Evolutionary conservation across 2,113 vertebrate genomes (phyloP).

Genomic region (Abramis brama): DNA sequence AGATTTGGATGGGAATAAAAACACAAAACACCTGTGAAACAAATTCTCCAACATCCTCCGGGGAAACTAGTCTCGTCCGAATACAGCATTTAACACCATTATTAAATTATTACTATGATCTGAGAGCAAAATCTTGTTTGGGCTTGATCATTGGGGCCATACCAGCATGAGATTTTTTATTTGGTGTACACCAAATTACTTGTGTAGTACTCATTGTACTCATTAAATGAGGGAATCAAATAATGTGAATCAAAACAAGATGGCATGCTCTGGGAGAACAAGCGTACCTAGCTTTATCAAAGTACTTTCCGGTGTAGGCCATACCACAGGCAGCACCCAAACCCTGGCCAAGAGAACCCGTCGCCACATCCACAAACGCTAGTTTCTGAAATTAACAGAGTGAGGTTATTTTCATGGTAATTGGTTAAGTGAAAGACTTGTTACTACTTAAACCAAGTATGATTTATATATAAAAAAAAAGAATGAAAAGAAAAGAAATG

Average conservation of each 20-base stretch:
- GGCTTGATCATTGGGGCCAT: no score
- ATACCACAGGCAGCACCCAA: slow-evolving; percentile 86
- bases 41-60: no score
- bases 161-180: background rate
- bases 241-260: background rate
- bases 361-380: slow-evolving; percentile 82
- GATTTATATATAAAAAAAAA: background rate
- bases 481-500: background rate
- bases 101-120: background rate
- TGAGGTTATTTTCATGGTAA: background rate
- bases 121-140: background rate
- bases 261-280: background rate
- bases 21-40: no score
- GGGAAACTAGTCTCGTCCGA: no score
- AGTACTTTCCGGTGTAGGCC: slow-evolving; percentile 88
- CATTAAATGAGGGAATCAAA: background rate
- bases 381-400: slow-evolving; percentile 74
- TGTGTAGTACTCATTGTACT: background rate
- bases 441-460: background rate
- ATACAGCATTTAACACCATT: background rate
- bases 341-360: slow-evolving; percentile 85
- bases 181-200: background rate
- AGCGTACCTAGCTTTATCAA: slow-evolving; percentile 83
- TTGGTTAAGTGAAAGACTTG: background rate
- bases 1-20: no score